Base-by-base conservation (phyloP, 2,888 invertebrate genomes). In the Thera britannica region DNA sequence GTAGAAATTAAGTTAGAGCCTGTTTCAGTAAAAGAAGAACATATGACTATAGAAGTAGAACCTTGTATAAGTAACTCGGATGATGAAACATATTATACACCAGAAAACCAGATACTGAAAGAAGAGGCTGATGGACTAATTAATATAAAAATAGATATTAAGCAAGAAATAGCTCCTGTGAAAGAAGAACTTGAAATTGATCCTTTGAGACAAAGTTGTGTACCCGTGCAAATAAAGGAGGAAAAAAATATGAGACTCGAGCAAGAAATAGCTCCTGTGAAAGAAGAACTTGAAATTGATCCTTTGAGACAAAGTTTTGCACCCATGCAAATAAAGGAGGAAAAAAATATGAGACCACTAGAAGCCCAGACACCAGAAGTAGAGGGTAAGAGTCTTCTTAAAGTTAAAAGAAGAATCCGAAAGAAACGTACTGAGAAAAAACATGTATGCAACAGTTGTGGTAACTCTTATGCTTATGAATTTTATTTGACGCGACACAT, bases 1-100 rank as follows among this genome's bases (percentile, higher is more conserved):
- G 35, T 61, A 9, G 35, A 48, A 41, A 52, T 44, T 38, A 58
- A 58, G 34, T 48, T 58, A 11, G 48, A 55, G 9, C 34, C 49
- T 49, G 6, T 52, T 52, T 34, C 49, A 49, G 11, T 68, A 34
- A 68, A 68, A 62, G 52, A 58, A 46, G 68, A 68, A 57, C 41
- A 9, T 11, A 11, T 34, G 9, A 36, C 48, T 9, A 7, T 36
- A 41, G 36, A 59, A 36, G 46, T 52, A 41, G 54, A 58, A 5
- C 23, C 9, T 35, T 9, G 12, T 51, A 38, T 11, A 11, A 46
- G 44, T 60, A n/a, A 58, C 38, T 9, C 23, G 9, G 34, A 34
- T 34, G 52, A 9, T 46, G 9, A 46, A 46, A 9, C 9, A 7
- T 46, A 7, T 46, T 9, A 46, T 2, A 46, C 2, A 46, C 44